phyloP scores from a whole-genome alignment of 1,140 invertebrate genomes.

The Drosophila eugracilis region DNA sequence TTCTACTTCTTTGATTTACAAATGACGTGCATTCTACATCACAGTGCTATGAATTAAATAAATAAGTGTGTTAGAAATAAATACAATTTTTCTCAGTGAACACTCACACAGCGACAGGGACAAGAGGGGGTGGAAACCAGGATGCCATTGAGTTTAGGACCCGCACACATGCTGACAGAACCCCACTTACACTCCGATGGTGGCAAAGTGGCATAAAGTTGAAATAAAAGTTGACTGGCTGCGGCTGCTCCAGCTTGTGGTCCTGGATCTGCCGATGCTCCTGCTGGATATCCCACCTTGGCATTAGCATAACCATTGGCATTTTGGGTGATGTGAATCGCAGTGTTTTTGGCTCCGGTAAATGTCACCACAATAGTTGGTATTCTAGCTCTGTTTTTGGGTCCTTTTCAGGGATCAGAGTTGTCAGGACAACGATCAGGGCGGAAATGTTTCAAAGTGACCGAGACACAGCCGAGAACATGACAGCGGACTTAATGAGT shows the following conservation, averaged over 20 bases:
- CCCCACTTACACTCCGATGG: constrained; percentile 61
- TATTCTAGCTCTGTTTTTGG: constrained; percentile 9
- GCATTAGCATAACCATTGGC: constrained; percentile 60
- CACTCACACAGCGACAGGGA: constrained; percentile 4
- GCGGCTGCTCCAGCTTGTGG: constrained; percentile 22
- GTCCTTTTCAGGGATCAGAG: constrained; percentile 35
- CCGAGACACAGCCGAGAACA: constrained; percentile 14
- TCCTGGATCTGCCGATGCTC: constrained; percentile 6
- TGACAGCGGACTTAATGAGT: constrained; percentile 10
- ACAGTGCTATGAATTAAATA: too few relatives aligned
- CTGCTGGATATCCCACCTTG: constrained; percentile 38
- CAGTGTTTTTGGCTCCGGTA: constrained; percentile 35
- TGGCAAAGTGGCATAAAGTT: constrained; percentile 77
- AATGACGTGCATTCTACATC: too few relatives aligned
- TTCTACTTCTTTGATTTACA: too few relatives aligned
- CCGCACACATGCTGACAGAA: constrained; percentile 72
- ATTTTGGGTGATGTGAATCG: constrained; percentile 43
- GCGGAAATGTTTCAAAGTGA: background rate
- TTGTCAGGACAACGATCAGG: constrained; percentile 46
- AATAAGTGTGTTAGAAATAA: background rate
- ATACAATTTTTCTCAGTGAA: background rate
- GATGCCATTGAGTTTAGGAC: constrained; percentile 25
- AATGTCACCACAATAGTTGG: constrained; percentile 42
- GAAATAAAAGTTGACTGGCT: constrained; percentile 70
- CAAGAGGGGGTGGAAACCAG: background rate